Evolutionary conservation across 2,888 invertebrate species (phyloP), one percentile per base, ranked within the genome.

Genomic region (Pammene aurita): DNA sequence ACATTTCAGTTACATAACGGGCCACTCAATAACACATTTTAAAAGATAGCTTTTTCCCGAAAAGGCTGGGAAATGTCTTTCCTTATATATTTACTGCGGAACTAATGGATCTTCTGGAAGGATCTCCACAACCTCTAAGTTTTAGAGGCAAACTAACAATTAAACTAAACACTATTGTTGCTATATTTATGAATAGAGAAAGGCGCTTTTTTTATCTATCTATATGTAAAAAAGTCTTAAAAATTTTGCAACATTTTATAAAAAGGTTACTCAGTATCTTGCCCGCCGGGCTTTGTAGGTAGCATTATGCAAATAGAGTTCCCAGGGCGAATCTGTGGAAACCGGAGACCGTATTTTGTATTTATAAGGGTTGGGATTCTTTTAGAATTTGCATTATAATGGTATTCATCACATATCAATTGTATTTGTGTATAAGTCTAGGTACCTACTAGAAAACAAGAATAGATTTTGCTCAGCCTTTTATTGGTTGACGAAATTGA

Each of bases 341-440:
- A 34, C 54, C 18, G 16, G 50, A 34, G 13, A 34, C 1, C 26
- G 34, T 13, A 34, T 50, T 54, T 54, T 13, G 26, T 34, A 52
- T 52, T 52, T 52, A 52, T 52, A 50, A 54, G 54, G 54, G 54
- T 54, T n/a, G 34, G 34, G 26, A n/a, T 54, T 54, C 13, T 54
- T 54, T 54, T 34, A 54, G 26, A 16, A 5, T 34, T 34, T 54
- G 7, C 34, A 11, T 7, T 18, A 50, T 42, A n/a, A 11, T 42
- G n/a, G 46, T 46, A 54, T 34, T 54, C 54, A 54, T 54, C 54
- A 54, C 7, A 13, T 52, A 11, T 5, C 26, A 52, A 26, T 52
- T 26, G 26, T 26, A 26, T 26, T 26, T 26, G 26, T 26, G 26
- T 26, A 4, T 26, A 26, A 26, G 26, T 52, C 18, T 18, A 26